Evolutionary conservation across 2,113 vertebrate genomes (phyloP), one percentile per base, ranked within the genome.

Genomic region (Pimephales promelas): DNA sequence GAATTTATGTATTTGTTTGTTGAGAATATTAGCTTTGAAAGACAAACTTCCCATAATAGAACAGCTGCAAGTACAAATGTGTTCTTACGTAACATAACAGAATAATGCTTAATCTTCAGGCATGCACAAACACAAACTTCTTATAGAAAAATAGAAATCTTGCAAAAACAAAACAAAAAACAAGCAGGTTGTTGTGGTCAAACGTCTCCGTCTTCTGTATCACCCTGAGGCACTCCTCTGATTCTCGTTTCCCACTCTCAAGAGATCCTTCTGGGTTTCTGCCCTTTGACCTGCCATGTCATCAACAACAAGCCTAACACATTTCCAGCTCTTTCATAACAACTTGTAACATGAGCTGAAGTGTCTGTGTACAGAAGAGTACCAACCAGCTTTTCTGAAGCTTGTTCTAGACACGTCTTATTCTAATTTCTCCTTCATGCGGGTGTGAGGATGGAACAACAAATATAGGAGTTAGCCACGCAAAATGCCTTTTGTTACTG

Each of bases 231-330:
- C 77, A 81, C 79, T 81, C 70, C 47, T 66, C 11, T 34, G 16
- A 10, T 40, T 54, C 24, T 49, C 68, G 72, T 83, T 68, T 20
- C 52, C n/a, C n/a, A 40, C 28, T 64, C 40, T 73, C 24, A 47
- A 54, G 56, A 26, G 54, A 73, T 73, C 5, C 61, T 16, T 79
- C 31, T 22, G 9, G 45, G 16, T 24, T 70, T 49, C 43, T 14
- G 22, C 76, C 79, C 34, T 74, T 72, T 34, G 73, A 84, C 79
- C 56, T 76, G 49, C 62, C 14, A 5, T 40, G 28, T 61, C 52
- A 68, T 83, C 79, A 82, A 82, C 57, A 78, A 36, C 64, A 34
- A 80, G 77, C 24, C 24, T 61, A 73, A 80, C 68, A 74, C 43
- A 80, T 82, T 81, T 43, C 78, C 74, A 45, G 14, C 56, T 45